Base-by-base conservation (phyloP, 1,140 invertebrate species). In the Parapsyche elsis region DNA sequence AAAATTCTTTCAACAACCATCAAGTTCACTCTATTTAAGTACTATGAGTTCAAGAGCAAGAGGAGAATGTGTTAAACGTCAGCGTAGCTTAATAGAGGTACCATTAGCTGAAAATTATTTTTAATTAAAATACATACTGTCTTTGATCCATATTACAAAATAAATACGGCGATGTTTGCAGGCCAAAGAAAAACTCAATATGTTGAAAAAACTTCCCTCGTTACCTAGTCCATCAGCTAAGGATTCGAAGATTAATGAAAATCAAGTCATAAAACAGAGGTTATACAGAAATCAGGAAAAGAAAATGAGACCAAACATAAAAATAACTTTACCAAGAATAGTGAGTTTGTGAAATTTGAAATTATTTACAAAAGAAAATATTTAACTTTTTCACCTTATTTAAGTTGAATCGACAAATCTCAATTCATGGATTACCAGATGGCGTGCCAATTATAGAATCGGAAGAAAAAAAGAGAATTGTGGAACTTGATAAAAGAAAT, bases 31-130 rank as follows among this genome's bases (percentile, higher is more conserved):
- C 46, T 95, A 94, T 85, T 92, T 93, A 77, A 93, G 94, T 83
- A 96, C 94, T n/a, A 91, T 92, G 12, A 91, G 94, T 0, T 95
- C 94, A 46, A 92, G 92, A 83, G 93, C 93, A 0, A 89, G 94
- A 73, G 92, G 93, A 67, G 93, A 94, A 83, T 92, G 92, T 49
- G 90, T 90, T 10, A 90, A 90, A 46, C 83, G 89, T 4, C 90
- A 93, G 76, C 87, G 90, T 7, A 92, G 92, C 76, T 92, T 92
- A 84, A 91, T 92, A 84, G 89, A 91, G 84, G 90, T 92, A 78
- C 86, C 10, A 26, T 67, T 26, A 10, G n/a, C 5, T 59, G 53
- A 10, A 10, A 16, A 10, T 59, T 10, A 59, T 59, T 59, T 59
- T 16, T 10, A 59, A 59, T 59, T 16, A 59, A 59, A 10, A 38